A percentile compares a stretch with the other conserved stretches of the same genome.
These are phyloP conservation scores for Porphyrio hochstetteri DNA, from an alignment of 2,113 vertebrate species.

Conservation along the genomic window DNA sequence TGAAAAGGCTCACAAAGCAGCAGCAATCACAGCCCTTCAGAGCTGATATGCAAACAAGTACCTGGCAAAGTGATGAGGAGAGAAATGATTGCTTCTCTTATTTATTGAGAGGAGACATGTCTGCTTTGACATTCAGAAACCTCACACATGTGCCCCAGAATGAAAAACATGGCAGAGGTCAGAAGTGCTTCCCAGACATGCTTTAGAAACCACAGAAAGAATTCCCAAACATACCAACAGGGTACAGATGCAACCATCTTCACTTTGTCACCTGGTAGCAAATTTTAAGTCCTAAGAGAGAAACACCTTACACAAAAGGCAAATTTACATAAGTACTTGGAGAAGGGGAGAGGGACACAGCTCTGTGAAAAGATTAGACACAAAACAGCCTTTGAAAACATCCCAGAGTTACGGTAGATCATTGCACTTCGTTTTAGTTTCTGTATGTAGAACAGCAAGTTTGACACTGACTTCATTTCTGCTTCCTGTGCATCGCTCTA, in stretches of 20 bases:
- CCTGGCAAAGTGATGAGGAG: neutral
- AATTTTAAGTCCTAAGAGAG: neutral
- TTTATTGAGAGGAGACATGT: neutral
- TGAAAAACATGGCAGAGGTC: neutral
- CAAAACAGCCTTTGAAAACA: neutral
- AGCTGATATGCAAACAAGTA: neutral
- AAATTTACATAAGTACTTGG: neutral
- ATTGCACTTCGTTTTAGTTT: neutral
- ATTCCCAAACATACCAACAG: neutral
- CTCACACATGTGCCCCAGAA: neutral
- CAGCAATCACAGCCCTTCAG: neutral
- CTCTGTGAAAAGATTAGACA: neutral
- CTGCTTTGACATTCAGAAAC: neutral
- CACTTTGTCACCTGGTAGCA: neutral
- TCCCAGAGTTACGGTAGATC: neutral
- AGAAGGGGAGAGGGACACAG: neutral
- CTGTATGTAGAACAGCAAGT: neutral
- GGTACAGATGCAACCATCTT: neutral
- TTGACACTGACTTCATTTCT: neutral
- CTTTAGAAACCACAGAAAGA: neutral
- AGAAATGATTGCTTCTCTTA: neutral
- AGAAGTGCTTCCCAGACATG: neutral
- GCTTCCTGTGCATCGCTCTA: neutral
- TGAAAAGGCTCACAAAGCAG: neutral
- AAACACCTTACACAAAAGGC: neutral